A percentile compares a stretch with the other conserved stretches of the same genome.
Evolutionary conservation across 2,888 invertebrate genomes (phyloP).

Genomic region (Pristionchus mayeri): DNA sequence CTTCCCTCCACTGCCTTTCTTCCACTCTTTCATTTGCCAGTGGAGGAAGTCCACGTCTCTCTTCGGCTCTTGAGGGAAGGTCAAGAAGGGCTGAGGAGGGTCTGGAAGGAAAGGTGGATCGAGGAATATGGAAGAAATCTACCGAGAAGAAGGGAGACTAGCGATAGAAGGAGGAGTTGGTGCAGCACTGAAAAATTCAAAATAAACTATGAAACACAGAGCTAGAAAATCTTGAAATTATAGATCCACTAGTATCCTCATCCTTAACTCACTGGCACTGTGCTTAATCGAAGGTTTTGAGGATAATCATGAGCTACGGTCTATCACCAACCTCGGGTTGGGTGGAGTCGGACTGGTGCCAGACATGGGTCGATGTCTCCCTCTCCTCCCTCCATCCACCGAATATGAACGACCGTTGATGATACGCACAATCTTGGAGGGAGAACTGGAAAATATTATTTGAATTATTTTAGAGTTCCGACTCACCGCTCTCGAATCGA

Average conservation of each 20-base stretch:
- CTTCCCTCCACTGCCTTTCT: background rate
- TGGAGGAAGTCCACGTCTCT: background rate
- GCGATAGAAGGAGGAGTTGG: background rate
- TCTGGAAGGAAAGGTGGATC: background rate
- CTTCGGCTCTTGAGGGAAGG: background rate
- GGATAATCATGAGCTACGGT: too few species aligned
- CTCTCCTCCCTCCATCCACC: conserved; percentile 20
- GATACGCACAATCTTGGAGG: conserved; percentile 41
- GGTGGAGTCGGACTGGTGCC: conserved; percentile 27
- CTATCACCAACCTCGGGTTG: background rate
- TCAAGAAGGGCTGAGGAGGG: background rate
- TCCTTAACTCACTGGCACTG: too few species aligned
- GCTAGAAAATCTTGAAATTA: too few species aligned
- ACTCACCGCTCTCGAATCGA: conserved; percentile 10
- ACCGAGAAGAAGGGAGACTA: background rate
- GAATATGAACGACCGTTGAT: conserved; percentile 40
- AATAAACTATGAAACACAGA: too few species aligned
- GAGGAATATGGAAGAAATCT: background rate
- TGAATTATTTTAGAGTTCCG: background rate
- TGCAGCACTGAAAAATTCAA: background rate
- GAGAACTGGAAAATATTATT: background rate
- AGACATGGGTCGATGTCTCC: background rate
- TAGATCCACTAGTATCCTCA: too few species aligned
- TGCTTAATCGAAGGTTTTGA: too few species aligned
- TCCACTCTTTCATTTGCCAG: background rate